Conservation (phyloP, 2,888 invertebrate genomes). For the Leucophora obtusa region DNA sequence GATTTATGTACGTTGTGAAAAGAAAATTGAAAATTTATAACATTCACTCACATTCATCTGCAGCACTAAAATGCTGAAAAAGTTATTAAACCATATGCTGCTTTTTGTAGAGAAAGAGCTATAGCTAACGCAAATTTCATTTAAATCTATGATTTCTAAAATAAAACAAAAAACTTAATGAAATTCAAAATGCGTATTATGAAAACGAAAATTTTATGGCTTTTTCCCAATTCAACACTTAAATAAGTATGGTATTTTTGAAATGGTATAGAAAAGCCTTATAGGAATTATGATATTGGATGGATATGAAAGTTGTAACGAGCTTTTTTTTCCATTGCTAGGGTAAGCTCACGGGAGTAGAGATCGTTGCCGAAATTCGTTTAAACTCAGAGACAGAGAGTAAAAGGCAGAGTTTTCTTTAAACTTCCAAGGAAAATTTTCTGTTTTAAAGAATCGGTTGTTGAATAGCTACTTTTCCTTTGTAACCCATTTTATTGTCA, state of each 20-base stretch:
- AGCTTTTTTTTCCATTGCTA: too few relatives aligned
- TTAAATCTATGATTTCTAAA: slow-evolving; percentile 2
- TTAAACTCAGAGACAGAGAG: too few relatives aligned
- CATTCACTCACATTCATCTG: neutral
- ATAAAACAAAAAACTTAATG: neutral
- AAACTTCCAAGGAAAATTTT: too few relatives aligned
- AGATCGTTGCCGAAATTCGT: too few relatives aligned
- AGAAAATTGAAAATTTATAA: slow-evolving; percentile 58
- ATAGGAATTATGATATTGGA: neutral
- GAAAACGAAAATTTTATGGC: slow-evolving; percentile 3
- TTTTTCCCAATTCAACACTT: neutral
- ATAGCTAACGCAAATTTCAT: neutral
- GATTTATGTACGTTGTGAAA: slow-evolving; percentile 48
- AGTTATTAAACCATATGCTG: slow-evolving; percentile 5
- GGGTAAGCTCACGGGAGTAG: too few relatives aligned
- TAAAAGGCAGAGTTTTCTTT: too few relatives aligned
- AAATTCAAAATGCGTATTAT: slow-evolving; percentile 3
- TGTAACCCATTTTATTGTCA: too few relatives aligned
- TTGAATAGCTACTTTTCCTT: too few relatives aligned
- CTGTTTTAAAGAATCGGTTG: too few relatives aligned
- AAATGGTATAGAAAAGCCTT: neutral
- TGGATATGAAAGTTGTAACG: too few relatives aligned
- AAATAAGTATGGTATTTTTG: neutral
- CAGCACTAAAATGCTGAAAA: neutral
- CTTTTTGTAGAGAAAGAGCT: too few relatives aligned